Conservation (phyloP, 2,797 vertebrate species). For the Parotocinclus haroldoi region DNA sequence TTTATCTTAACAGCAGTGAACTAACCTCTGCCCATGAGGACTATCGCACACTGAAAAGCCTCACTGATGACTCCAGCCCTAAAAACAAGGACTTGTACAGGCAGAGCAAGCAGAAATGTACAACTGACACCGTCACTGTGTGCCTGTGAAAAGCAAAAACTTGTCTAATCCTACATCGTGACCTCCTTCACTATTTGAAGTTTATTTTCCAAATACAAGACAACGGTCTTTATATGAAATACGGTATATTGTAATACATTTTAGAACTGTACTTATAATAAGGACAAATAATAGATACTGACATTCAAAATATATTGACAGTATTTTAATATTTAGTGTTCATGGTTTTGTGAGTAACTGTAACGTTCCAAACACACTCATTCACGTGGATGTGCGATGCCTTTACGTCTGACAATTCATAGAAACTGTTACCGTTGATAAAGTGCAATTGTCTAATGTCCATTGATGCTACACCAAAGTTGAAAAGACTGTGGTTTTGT, state of each 20-base stretch:
- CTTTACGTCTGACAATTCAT: slow-evolving; percentile 14
- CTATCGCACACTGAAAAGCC: slow-evolving; percentile 20
- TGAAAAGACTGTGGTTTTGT: no score
- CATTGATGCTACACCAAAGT: slow-evolving; percentile 30
- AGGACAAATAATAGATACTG: no score
- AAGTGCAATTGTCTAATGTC: slow-evolving; percentile 29
- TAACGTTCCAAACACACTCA: neutral
- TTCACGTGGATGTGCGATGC: slow-evolving; percentile 34
- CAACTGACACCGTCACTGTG: neutral
- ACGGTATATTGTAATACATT: neutral
- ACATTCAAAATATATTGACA: no score
- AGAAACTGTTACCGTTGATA: slow-evolving; percentile 17
- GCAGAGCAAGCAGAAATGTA: slow-evolving; percentile 51
- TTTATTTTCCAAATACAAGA: neutral
- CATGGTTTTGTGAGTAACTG: no score
- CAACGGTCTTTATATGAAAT: slow-evolving; percentile 6
- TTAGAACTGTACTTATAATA: neutral
- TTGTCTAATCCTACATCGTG: neutral
- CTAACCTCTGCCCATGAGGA: slow-evolving; percentile 32
- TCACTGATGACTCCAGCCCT: slow-evolving; percentile 41
- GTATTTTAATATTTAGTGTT: no score
- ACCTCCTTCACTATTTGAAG: neutral
- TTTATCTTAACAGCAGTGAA: slow-evolving; percentile 54
- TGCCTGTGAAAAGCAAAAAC: slow-evolving; percentile 37
- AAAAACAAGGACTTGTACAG: slow-evolving; percentile 62